phyloP scores from a whole-genome alignment of 2,888 invertebrate genomes.

The Frankliniella fusca region DNA sequence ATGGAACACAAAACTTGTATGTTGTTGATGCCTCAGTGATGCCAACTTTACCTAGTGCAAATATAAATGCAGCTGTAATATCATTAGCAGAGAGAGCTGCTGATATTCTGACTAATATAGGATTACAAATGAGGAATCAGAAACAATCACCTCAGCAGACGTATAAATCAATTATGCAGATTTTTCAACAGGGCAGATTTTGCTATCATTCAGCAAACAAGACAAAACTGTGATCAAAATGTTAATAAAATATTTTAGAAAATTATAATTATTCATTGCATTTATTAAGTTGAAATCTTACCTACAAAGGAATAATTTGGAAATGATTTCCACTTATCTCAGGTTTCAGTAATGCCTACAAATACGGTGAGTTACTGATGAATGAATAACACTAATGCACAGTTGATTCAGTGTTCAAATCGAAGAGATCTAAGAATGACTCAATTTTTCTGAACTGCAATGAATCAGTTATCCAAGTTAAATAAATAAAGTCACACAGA shows the following conservation, averaged over 20 bases:
- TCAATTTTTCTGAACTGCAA: too few species aligned
- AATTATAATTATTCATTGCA: neutral
- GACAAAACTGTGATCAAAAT: neutral
- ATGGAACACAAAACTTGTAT: conserved; percentile 38
- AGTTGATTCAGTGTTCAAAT: too few species aligned
- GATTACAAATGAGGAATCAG: neutral
- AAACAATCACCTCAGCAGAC: neutral
- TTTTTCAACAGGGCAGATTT: neutral
- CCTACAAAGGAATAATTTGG: neutral
- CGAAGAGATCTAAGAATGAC: too few species aligned
- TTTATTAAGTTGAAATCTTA: neutral
- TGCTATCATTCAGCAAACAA: neutral
- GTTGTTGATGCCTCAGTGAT: conserved; percentile 42
- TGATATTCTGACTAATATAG: conserved; percentile 37
- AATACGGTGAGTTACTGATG: too few species aligned
- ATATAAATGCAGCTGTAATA: conserved; percentile 40
- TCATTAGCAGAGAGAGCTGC: conserved; percentile 42
- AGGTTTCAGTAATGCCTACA: too few species aligned
- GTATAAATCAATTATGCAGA: neutral
- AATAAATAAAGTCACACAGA: too few species aligned
- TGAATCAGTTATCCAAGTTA: too few species aligned
- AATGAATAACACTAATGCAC: too few species aligned
- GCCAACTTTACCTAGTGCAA: conserved; percentile 41
- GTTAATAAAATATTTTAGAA: neutral
- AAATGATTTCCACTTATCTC: too few species aligned